Percentiles rank a stretch among this genome's conserved stretches.
phyloP scores from a whole-genome alignment of 2,113 vertebrate genomes.

The Laterallus jamaicensis region DNA sequence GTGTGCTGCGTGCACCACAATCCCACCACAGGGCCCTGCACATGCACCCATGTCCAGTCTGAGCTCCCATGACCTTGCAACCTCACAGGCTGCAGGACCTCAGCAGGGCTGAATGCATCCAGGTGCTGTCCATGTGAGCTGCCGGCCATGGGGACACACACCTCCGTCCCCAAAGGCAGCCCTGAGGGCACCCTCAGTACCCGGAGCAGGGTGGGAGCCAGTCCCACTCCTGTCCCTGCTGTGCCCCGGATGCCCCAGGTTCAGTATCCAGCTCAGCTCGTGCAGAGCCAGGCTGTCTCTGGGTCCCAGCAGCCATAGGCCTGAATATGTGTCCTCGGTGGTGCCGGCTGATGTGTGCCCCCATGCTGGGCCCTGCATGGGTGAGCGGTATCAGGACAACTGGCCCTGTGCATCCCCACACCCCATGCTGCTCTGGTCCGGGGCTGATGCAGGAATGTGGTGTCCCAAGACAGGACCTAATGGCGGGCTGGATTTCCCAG shows the following conservation, averaged over 20 bases:
- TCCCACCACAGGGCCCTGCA: not conserved
- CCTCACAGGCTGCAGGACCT: not conserved
- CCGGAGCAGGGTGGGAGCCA: not conserved
- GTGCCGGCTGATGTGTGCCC: not conserved
- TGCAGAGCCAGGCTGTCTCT: not conserved
- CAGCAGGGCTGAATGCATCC: not conserved
- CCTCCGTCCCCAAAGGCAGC: not conserved
- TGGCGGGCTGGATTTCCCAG: not conserved
- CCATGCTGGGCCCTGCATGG: not conserved
- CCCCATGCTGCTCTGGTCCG: fast-evolving
- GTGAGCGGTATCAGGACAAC: fast-evolving
- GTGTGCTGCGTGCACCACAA: not conserved
- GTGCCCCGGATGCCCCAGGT: not conserved
- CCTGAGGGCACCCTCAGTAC: not conserved
- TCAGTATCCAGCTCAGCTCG: not conserved
- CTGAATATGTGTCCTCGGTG: not conserved
- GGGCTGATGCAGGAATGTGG: not conserved
- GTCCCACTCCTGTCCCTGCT: not conserved
- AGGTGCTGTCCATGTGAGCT: not conserved
- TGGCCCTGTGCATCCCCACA: fast-evolving
- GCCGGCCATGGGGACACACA: not conserved
- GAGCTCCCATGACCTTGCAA: not conserved
- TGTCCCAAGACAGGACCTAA: not conserved
- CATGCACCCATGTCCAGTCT: not conserved
- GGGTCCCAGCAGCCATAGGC: not conserved